phyloP scores from a whole-genome alignment of 2,797 vertebrate genomes.

The Mormyrus hasselquistii region DNA sequence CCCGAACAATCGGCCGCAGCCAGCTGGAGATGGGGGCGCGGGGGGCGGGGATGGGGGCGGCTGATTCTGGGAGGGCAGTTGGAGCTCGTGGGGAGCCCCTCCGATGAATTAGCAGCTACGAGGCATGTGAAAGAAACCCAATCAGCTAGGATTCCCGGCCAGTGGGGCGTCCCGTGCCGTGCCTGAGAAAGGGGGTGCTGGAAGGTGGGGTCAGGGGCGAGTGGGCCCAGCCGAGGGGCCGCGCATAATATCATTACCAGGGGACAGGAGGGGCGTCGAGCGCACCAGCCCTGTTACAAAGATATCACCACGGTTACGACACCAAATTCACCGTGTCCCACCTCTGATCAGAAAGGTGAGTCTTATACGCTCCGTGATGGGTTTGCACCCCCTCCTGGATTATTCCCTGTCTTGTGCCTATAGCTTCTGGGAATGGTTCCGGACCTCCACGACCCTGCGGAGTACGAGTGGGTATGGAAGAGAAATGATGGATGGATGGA shows the following conservation, averaged over 20 bases:
- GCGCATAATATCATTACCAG: not conserved
- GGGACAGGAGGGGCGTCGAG: not conserved
- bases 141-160: constrained; percentile 77
- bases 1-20: constrained; percentile 65
- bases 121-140: constrained; percentile 74
- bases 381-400: not conserved
- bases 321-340: constrained; percentile 20
- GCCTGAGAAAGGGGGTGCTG: constrained; percentile 53
- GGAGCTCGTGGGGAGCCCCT: constrained; percentile 61
- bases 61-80: not conserved
- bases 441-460: not conserved
- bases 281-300: constrained; percentile 25
- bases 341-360: not conserved
- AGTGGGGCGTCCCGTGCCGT: constrained; percentile 59
- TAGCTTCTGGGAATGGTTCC: not conserved
- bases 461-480: not conserved
- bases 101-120: constrained; percentile 69
- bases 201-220: constrained; percentile 42
- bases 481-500: not conserved
- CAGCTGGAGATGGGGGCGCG: constrained; percentile 67
- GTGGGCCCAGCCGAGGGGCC: not conserved
- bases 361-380: not conserved
- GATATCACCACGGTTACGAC: constrained; percentile 31
- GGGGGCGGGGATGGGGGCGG: not conserved
- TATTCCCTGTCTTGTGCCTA: not conserved